Evolutionary conservation across 2,797 vertebrate species (phyloP).

Genomic region (Sebastes cheni): DNA sequence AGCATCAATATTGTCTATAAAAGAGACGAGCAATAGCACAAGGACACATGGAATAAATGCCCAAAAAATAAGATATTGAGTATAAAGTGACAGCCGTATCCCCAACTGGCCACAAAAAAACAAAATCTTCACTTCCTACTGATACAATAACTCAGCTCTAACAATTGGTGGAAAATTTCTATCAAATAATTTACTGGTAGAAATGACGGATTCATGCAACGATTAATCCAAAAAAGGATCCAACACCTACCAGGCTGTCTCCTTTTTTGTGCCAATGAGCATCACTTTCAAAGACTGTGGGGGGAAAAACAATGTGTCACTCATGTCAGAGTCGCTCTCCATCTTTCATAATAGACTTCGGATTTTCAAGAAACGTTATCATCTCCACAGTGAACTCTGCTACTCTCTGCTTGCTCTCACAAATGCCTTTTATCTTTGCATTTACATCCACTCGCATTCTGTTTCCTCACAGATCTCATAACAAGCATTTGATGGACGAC

Average conservation of each 20-base stretch:
- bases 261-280: not conserved
- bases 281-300: not conserved
- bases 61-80: not conserved
- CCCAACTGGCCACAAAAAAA: not conserved
- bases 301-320: not conserved
- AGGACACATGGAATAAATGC: not conserved
- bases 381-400: not conserved
- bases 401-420: not conserved
- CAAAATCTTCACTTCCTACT: not conserved
- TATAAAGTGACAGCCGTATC: not conserved
- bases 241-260: not conserved
- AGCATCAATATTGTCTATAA: not conserved
- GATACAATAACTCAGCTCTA: not conserved
- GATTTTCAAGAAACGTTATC: not conserved
- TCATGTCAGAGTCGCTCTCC: not conserved
- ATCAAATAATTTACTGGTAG: not conserved
- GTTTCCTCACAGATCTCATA: not conserved
- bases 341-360: not conserved
- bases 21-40: not conserved
- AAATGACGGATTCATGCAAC: not conserved
- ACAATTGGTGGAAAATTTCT: not conserved
- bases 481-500: not conserved
- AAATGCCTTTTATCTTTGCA: conserved; percentile 3
- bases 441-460: not conserved
- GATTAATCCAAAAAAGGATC: not conserved